These are phyloP conservation scores for Trichogramma evanescens DNA, from an alignment of 2,888 invertebrate species.

Conservation along the genomic window DNA sequence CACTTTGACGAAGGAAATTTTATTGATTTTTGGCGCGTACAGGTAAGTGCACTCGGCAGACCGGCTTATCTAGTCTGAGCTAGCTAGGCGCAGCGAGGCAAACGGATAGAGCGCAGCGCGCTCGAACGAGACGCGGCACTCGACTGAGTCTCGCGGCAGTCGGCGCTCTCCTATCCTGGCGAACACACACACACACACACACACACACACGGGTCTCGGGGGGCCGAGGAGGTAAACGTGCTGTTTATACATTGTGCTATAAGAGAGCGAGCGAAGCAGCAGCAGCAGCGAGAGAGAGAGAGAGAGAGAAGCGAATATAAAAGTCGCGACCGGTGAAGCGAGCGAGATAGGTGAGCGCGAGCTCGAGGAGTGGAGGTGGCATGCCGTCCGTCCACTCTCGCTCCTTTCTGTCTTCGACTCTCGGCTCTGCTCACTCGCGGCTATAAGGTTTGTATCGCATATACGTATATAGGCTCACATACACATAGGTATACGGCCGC, in stretches of 20 bases:
- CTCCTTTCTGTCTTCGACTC: conserved; percentile 26
- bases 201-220: conserved; percentile 1
- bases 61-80: too few species aligned
- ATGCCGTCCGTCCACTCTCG: conserved; percentile 48
- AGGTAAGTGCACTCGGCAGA: too few species aligned
- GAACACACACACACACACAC: not conserved
- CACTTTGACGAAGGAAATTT: too few species aligned
- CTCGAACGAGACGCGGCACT: conserved; percentile 23
- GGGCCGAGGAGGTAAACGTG: conserved; percentile 8
- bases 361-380: conserved; percentile 36
- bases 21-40: too few species aligned
- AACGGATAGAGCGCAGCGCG: conserved; percentile 13
- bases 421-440: not conserved
- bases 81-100: too few species aligned
- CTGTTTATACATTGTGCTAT: conserved; percentile 32
- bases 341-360: conserved; percentile 7
- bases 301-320: conserved; percentile 14
- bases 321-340: conserved; percentile 10
- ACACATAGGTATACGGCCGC: too few species aligned
- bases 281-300: conserved; percentile 15
- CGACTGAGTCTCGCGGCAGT: conserved; percentile 12
- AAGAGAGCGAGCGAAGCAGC: conserved; percentile 27
- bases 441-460: not conserved
- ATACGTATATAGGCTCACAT: too few species aligned
- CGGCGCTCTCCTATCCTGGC: conserved; percentile 3